Evolutionary conservation across 2,797 vertebrate genomes (phyloP), one percentile per base, ranked within the genome.

Genomic region (Diplodus sargus): DNA sequence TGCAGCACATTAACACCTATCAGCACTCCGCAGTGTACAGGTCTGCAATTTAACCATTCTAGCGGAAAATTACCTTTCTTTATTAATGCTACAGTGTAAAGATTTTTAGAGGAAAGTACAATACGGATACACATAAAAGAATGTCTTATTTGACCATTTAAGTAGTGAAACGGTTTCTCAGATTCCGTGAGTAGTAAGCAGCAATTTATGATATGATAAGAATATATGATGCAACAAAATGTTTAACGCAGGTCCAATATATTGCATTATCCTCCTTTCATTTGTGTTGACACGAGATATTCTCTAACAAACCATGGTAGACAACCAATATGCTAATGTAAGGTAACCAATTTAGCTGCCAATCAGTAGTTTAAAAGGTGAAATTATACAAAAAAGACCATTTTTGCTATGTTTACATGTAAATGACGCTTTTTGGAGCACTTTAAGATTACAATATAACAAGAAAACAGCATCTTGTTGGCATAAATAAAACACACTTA

Each of bases 1-100:
- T 51, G 52, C 71, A 63, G 51, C 62, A 65, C 52, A 53, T 62
- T 64, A 49, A 42, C 69, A 59, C 53, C 49, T 51, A 49, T 53
- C 70, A 60, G 39, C 47, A 64, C 15, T 70, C 43, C 60, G 61
- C 28, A 10, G 16, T 49, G n/a, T 48, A 34, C 5, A 17, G 6
- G 45, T 25, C 20, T 56, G n/a, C 10, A 66, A 48, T 23, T 22
- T 9, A 42, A 59, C 22, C 0, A 13, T 39, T 47, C 2, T 25
- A 14, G 42, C 51, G 58, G 14, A 51, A 58, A 28, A 18, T 22
- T 0, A 51, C 22, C 23, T 34, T 14, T 56, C 18, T 61, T 43
- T 28, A 30, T 22, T 10, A 17, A 54, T 17, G 10, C 5, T 15
- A 5, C 2, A 1, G 7, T 11, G 7, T n/a, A 17, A 17, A 39